Evolutionary conservation across 2,113 vertebrate genomes (phyloP).

Genomic region (Chionomys nivalis): DNA sequence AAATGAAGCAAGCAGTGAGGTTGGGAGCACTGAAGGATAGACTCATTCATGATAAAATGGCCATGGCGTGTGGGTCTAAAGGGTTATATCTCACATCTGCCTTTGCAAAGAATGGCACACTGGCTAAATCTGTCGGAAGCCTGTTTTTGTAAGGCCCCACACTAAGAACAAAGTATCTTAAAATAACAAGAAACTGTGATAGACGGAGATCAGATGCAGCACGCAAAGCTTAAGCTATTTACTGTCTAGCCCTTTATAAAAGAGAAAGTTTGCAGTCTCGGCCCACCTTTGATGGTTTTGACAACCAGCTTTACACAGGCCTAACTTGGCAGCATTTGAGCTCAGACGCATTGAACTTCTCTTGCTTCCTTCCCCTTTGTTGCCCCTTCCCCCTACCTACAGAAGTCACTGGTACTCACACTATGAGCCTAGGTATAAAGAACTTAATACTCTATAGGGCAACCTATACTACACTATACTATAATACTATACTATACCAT

Average conservation of each 20-base stretch:
- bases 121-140: not conserved
- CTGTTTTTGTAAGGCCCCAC: not conserved
- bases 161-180: conserved; percentile 12
- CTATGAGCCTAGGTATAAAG: not conserved
- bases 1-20: not conserved
- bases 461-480: not conserved
- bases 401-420: not conserved
- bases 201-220: not conserved
- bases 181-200: not conserved
- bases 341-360: not conserved
- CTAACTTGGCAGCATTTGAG: not conserved
- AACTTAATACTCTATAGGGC: not conserved
- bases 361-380: not conserved
- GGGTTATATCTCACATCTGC: not conserved
- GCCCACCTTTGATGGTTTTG: not conserved
- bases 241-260: not conserved
- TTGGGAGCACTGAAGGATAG: not conserved
- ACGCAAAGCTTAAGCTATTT: conserved; percentile 33
- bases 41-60: not conserved
- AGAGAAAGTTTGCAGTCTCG: not conserved
- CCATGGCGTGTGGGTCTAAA: not conserved
- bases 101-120: not conserved
- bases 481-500: too few relatives aligned
- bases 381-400: too few relatives aligned
- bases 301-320: not conserved